phyloP scores from a whole-genome alignment of 2,113 vertebrate species.

The Ursus arctos region DNA sequence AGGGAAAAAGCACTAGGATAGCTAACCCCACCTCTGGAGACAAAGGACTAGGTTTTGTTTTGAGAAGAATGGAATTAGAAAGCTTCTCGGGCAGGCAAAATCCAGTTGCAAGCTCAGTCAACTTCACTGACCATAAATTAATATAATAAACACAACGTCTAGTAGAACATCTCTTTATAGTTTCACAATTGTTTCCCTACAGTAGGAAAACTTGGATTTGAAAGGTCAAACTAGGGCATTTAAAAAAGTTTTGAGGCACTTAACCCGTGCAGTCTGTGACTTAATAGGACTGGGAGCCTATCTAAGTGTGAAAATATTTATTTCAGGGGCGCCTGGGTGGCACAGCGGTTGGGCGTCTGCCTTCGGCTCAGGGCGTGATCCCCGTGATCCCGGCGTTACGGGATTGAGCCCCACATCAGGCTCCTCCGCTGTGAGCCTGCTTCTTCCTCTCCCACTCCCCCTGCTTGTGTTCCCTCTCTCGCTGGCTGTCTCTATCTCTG shows the following conservation, averaged over 20 bases:
- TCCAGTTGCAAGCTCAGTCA: not conserved
- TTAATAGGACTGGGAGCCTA: not conserved
- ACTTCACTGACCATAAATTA: not conserved
- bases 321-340: not conserved
- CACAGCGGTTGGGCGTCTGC: too few species aligned
- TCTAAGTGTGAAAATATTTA: slow-evolving; percentile 24
- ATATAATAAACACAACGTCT: not conserved
- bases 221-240: slow-evolving; percentile 2
- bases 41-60: not conserved
- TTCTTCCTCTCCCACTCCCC: too few species aligned
- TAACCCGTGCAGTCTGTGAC: not conserved
- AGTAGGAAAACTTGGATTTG: not conserved
- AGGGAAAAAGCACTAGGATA: not conserved
- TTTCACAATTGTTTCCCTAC: not conserved
- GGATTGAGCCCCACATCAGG: too few species aligned
- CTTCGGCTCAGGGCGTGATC: too few species aligned
- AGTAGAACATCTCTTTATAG: not conserved
- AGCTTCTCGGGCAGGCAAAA: not conserved
- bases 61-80: not conserved
- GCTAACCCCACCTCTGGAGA: not conserved
- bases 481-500: too few species aligned
- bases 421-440: too few species aligned
- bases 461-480: too few species aligned
- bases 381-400: too few species aligned
- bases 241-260: not conserved